Base-by-base conservation (phyloP, 2,113 vertebrate species). In the Chaetodon auriga region DNA sequence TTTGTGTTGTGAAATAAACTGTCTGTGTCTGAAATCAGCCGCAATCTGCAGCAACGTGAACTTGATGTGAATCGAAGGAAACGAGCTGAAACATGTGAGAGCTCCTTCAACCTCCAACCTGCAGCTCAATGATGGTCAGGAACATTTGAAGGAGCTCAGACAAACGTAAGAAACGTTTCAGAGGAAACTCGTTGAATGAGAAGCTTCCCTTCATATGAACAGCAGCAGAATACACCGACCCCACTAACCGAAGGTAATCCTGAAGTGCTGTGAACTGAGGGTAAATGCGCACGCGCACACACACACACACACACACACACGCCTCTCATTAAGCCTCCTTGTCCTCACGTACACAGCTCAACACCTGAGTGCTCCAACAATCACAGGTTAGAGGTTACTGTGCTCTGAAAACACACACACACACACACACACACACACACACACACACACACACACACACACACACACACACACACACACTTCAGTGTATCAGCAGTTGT, bases 321-420 rank as follows among this genome's bases (percentile, higher is more conserved):
- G 58, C 68, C 73, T 45, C 43, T 45, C 7, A 7, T 45, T 12
- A 45, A 45, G 43, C 43, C 43, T 45, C 43, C 79, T 66, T 1
- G 0, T 43, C 25, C 4, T 46, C 75, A 85, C 62, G 53, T 83
- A 85, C 30, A 38, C 80, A 85, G 25, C 4, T 19, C 35, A 25
- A 81, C 69, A 75, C 77, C 80, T 83, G 72, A 51, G 61, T 1
- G n/a, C 70, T 54, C 10, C 48, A 84, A 85, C 82, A 87, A 86
- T 85, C 77, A 70, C 45, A 85, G 82, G 82, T 82, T 18, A 85
- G 65, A 81, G 85, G 81, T 73, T 1, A 55, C 25, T 25, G 58
- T 7, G 19, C 57, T 70, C 30, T 14, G 53, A 61, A 82, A 64
- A 68, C 46, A 55, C 64, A 68, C 53, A 68, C 54, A 62, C 19